phyloP scores from a whole-genome alignment of 2,888 invertebrate species.

The Idaea straminata region DNA sequence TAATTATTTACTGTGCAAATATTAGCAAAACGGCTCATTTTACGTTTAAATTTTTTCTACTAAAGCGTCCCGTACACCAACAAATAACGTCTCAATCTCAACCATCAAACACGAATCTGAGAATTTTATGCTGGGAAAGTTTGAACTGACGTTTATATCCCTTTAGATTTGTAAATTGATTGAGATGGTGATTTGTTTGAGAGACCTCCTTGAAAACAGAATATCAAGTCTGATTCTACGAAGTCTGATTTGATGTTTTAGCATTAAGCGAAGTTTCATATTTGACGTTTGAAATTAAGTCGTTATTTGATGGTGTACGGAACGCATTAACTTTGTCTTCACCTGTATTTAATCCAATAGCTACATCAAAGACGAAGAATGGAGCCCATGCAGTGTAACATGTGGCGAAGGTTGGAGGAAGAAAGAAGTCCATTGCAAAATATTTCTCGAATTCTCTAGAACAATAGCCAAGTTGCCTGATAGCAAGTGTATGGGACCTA shows the following conservation, averaged over 20 bases:
- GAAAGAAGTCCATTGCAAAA: slow-evolving; percentile 95
- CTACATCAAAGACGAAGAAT: slow-evolving; percentile 92
- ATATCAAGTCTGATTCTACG: too few species aligned
- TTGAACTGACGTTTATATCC: too few species aligned
- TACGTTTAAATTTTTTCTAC: not conserved
- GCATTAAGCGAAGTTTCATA: not conserved
- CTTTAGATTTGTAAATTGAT: too few species aligned
- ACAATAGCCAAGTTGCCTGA: slow-evolving; percentile 94
- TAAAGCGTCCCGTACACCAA: not conserved
- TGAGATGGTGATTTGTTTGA: too few species aligned
- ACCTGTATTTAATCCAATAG: slow-evolving; percentile 69
- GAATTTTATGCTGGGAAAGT: too few species aligned
- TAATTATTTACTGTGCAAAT: not conserved
- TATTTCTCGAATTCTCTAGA: slow-evolving; percentile 94
- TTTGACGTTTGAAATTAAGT: not conserved
- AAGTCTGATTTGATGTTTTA: too few species aligned
- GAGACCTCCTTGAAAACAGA: too few species aligned
- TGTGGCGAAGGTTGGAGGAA: slow-evolving; percentile 95
- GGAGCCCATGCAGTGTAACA: slow-evolving; percentile 94
- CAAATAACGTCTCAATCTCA: too few species aligned
- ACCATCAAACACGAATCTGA: not conserved
- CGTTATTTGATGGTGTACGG: not conserved
- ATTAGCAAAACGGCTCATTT: not conserved
- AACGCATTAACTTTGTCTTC: not conserved
- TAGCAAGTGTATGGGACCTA: slow-evolving; percentile 91